A percentile compares a stretch with the other conserved stretches of the same genome.
Evolutionary conservation across 2,888 invertebrate genomes (phyloP).

Genomic region (Rhagonycha fulva): DNA sequence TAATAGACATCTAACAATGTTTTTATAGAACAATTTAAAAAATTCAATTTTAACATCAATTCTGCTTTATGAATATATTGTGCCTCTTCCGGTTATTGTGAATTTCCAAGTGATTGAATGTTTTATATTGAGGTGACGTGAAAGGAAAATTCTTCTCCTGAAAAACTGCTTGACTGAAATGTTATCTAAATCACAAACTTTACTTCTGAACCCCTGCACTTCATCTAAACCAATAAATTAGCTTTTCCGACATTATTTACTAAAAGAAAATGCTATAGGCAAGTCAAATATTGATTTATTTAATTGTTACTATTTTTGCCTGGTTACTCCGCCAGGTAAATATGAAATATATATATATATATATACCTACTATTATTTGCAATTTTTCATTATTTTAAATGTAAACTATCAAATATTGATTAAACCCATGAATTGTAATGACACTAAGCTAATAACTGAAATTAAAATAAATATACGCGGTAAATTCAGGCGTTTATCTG

Average conservation of each 20-base stretch:
- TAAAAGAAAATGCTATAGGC: background rate
- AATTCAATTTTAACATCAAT: constrained; percentile 21
- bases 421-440: background rate
- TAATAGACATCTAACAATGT: background rate
- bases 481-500: too few relatives aligned
- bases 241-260: constrained; percentile 5
- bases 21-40: constrained; percentile 8
- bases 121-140: constrained; percentile 26
- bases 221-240: constrained; percentile 26
- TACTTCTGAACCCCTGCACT: constrained; percentile 9
- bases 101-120: constrained; percentile 42
- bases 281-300: background rate
- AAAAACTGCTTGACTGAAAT: constrained; percentile 7
- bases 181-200: constrained; percentile 24
- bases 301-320: background rate
- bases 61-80: constrained; percentile 25
- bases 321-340: background rate
- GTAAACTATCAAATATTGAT: background rate
- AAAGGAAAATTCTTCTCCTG: constrained; percentile 14
- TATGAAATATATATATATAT: background rate
- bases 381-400: background rate
- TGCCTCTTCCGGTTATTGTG: constrained; percentile 34
- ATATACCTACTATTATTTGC: background rate
- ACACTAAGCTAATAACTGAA: too few relatives aligned
- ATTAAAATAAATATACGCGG: too few relatives aligned